phyloP scores from a whole-genome alignment of 2,888 invertebrate species.

The Tenthredo livida region DNA sequence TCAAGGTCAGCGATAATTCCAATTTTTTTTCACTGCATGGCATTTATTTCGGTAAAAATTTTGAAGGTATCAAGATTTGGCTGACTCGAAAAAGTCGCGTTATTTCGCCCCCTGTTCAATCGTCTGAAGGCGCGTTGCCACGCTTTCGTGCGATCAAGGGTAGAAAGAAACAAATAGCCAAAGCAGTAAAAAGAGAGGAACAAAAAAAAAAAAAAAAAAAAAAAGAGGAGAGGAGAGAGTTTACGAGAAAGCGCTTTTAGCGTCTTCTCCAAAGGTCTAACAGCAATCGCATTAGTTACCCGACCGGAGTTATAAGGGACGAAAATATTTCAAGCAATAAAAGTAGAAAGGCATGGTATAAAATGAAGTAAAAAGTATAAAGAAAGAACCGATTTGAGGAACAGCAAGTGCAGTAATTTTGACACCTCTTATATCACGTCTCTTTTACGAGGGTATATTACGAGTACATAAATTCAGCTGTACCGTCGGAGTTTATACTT shows the following conservation, averaged over 20 bases:
- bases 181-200: slow-evolving; percentile 10
- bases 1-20: not conserved
- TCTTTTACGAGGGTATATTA: not conserved
- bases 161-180: not conserved
- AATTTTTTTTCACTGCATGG: not conserved
- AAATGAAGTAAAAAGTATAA: not conserved
- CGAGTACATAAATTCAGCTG: not conserved
- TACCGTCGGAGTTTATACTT: not conserved
- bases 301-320: slow-evolving; percentile 15
- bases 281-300: slow-evolving; percentile 71
- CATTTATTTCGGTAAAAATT: not conserved
- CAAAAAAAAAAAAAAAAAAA: not conserved
- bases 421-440: not conserved
- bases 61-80: not conserved
- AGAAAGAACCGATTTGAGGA: not conserved
- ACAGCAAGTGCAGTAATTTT: not conserved
- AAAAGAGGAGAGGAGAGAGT: not conserved
- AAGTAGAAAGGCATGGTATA: slow-evolving; percentile 17
- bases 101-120: not conserved
- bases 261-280: slow-evolving; percentile 66
- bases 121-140: not conserved
- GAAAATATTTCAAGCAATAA: slow-evolving; percentile 22
- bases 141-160: slow-evolving; percentile 22
- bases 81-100: not conserved
- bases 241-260: slow-evolving; percentile 69